Base-by-base conservation (phyloP, 1,140 invertebrate genomes). In the Caligus rogercresseyi region DNA sequence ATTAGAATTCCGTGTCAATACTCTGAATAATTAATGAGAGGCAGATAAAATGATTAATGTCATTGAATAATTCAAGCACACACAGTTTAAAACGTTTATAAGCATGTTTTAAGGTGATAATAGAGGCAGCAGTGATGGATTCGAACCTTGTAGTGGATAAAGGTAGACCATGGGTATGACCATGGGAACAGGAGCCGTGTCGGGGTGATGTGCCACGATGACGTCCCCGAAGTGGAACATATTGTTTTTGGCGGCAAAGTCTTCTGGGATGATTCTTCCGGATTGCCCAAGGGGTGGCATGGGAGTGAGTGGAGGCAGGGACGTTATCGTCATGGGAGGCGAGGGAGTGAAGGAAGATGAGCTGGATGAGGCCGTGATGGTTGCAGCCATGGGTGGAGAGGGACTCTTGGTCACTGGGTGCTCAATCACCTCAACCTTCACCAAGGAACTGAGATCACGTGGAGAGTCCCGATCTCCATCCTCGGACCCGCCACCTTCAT, bases 101-200 rank as follows among this genome's bases (percentile, higher is more conserved):
- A n/a, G n/a, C n/a, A n/a, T n/a, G n/a, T n/a, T n/a, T n/a, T n/a
- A n/a, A n/a, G n/a, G n/a, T n/a, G n/a, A n/a, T n/a, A n/a, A n/a
- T n/a, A n/a, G n/a, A n/a, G n/a, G n/a, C n/a, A n/a, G n/a, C n/a
- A 11, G 31, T 43, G 31, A 43, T 7, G 7, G 7, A 11, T 7
- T 11, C 31, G n/a, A 11, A 43, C 31, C 11, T 60, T 16, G 2
- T 15, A 60, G 24, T 21, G 57, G 57, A 2, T 26, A 31, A n/a
- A 60, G 26, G 21, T 60, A 60, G 20, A 60, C 57, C 57, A 60
- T 60, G 24, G 57, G 57, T n/a, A 60, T 60, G 18, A 60, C 57
- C 57, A 60, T 60, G 3, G 57, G 57, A 25, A 60, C 57, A 24
- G 57, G 57, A 3, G 57, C n/a, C 11, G 57, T 25, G 21, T 60